Conservation (phyloP, 1,140 invertebrate genomes). For the Bombus picipes region DNA sequence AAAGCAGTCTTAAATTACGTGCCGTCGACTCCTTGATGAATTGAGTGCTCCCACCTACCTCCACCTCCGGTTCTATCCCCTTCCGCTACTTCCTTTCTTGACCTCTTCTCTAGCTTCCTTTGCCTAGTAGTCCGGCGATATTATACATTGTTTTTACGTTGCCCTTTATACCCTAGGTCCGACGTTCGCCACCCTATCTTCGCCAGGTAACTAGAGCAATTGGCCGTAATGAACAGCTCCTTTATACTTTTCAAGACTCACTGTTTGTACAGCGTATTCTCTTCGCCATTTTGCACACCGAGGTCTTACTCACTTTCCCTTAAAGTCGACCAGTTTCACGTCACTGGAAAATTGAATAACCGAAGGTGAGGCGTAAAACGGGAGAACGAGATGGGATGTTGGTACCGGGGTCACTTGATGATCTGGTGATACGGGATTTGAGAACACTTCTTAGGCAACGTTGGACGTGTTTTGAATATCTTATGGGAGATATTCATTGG, state of each 20-base stretch:
- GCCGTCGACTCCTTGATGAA: slow-evolving; percentile 83
- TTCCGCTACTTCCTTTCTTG: slow-evolving; percentile 32
- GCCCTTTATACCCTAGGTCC: slow-evolving; percentile 59
- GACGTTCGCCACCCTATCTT: slow-evolving; percentile 55
- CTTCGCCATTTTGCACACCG: neutral
- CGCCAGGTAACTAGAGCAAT: slow-evolving; percentile 73
- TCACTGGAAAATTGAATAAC: neutral
- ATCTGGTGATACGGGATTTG: neutral
- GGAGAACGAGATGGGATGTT: no score
- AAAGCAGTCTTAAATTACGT: slow-evolving; percentile 84
- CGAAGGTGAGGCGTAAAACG: neutral
- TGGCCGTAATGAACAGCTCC: slow-evolving; percentile 70
- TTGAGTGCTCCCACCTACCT: slow-evolving; percentile 79
- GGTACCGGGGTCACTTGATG: no score
- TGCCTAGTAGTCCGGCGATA: slow-evolving; percentile 59
- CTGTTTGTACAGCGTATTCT: neutral
- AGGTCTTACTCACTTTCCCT: slow-evolving; percentile 23
- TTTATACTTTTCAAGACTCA: slow-evolving; percentile 44
- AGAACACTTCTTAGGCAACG: neutral
- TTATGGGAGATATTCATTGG: no score
- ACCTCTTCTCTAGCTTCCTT: slow-evolving; percentile 45
- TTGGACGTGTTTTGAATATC: no score
- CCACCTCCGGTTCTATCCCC: neutral
- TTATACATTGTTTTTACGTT: slow-evolving; percentile 77
- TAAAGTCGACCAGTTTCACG: neutral